Percentiles rank a stretch among this genome's conserved stretches.
Conservation (phyloP, 1,140 invertebrate genomes). For the Palaemon carinicauda region DNA sequence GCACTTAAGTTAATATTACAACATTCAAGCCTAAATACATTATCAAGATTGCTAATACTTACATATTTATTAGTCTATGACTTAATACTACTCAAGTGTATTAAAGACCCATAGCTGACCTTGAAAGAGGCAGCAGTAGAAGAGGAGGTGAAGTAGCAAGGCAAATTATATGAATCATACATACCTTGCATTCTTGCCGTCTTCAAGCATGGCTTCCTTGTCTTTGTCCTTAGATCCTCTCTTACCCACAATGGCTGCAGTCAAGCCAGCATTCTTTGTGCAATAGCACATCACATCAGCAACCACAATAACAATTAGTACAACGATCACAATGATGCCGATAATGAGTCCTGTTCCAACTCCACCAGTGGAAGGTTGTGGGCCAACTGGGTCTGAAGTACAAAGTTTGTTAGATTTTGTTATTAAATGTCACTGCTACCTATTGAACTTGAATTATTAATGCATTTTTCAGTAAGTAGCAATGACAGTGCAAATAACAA, state of each 20-base stretch:
- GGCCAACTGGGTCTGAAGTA: not conserved
- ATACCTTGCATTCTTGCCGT: constrained; percentile 44
- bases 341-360: constrained; percentile 15
- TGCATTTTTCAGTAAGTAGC: no score
- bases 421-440: no score
- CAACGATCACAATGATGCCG: constrained; percentile 5
- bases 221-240: constrained; percentile 32
- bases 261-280: constrained; percentile 32
- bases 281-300: constrained; percentile 29
- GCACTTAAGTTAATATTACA: no score
- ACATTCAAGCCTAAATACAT: no score
- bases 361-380: not conserved
- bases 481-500: no score
- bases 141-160: not conserved
- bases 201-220: constrained; percentile 46
- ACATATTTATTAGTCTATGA: no score
- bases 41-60: no score
- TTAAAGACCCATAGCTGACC: no score
- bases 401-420: no score
- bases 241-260: constrained; percentile 26
- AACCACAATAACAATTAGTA: constrained; percentile 13
- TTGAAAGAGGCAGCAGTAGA: not conserved
- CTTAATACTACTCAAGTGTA: no score
- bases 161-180: not conserved
- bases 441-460: no score